phyloP scores from a whole-genome alignment of 2,888 invertebrate species.

The Zaprionus lineosus region DNA sequence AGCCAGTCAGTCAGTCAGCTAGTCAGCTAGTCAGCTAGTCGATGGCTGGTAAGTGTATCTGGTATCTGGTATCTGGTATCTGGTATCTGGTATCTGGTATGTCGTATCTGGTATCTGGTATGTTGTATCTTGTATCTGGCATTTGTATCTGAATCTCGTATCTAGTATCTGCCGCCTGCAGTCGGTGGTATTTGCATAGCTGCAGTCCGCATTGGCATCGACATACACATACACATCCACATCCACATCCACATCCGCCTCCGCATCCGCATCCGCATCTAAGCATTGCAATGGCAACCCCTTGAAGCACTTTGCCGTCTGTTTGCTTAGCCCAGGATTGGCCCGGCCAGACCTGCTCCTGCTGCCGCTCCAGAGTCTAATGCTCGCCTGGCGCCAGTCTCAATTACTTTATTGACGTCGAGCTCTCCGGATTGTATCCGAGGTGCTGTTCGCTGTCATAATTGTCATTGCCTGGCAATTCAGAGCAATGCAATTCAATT shows the following conservation, averaged over 20 bases:
- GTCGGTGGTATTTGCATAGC: conserved; percentile 54
- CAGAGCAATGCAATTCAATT: conserved; percentile 25
- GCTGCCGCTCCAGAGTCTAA: too few relatives aligned
- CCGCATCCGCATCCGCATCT: too few relatives aligned
- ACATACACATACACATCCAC: too few relatives aligned
- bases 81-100: not conserved
- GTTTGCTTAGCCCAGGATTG: conserved; percentile 55
- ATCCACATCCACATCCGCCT: too few relatives aligned
- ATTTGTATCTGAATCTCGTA: conserved; percentile 24
- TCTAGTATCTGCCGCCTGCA: not conserved
- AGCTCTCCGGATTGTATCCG: conserved; percentile 12
- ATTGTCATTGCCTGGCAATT: conserved; percentile 41
- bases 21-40: too few relatives aligned
- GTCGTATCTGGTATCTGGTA: conserved; percentile 9
- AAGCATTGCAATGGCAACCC: conserved; percentile 46
- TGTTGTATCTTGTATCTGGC: not conserved
- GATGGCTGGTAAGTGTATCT: conserved; percentile 16
- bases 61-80: conserved; percentile 15
- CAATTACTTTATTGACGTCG: conserved; percentile 73
- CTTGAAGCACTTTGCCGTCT: conserved; percentile 31
- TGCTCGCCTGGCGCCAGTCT: conserved; percentile 76
- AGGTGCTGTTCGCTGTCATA: conserved; percentile 24
- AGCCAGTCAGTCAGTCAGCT: conserved; percentile 4
- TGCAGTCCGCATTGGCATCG: conserved; percentile 48
- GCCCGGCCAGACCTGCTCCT: too few relatives aligned